A percentile compares a stretch with the other conserved stretches of the same genome.
Evolutionary conservation across 1,140 invertebrate species (phyloP).

Genomic region (Drosophila repleta): DNA sequence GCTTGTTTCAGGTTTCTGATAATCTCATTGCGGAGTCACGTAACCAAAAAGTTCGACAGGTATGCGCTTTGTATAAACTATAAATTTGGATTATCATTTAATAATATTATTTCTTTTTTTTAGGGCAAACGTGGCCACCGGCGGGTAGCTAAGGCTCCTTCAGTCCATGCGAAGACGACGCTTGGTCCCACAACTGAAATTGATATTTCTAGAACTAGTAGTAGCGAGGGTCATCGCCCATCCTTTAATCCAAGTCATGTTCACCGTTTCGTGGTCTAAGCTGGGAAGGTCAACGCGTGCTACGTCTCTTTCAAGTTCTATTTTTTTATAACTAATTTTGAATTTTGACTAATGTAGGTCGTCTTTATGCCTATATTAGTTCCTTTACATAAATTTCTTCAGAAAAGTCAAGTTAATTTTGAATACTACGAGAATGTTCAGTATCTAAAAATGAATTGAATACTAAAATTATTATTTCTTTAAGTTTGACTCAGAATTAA

Average conservation of each 20-base stretch:
- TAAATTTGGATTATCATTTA: background rate
- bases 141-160: conserved; percentile 38
- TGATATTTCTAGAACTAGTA: conserved; percentile 31
- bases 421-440: conserved; percentile 9
- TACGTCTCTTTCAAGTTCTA: conserved; percentile 7
- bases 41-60: conserved; percentile 85
- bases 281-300: conserved; percentile 10
- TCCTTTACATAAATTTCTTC: conserved; percentile 10
- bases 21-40: conserved; percentile 88
- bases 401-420: conserved; percentile 26
- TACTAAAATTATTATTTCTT: conserved; percentile 26
- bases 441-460: conserved; percentile 21
- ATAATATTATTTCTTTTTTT: background rate
- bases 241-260: conserved; percentile 73
- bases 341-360: conserved; percentile 20
- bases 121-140: conserved; percentile 71
- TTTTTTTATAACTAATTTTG: conserved; percentile 33
- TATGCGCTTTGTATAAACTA: conserved; percentile 18
- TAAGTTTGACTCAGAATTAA: conserved; percentile 20
- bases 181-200: conserved; percentile 22
- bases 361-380: background rate
- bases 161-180: conserved; percentile 27
- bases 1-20: conserved; percentile 91
- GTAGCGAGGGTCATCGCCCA: conserved; percentile 42
- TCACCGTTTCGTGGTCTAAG: conserved; percentile 70